Conservation (phyloP, 2,113 vertebrate species). For the Malaclemys terrapin region DNA sequence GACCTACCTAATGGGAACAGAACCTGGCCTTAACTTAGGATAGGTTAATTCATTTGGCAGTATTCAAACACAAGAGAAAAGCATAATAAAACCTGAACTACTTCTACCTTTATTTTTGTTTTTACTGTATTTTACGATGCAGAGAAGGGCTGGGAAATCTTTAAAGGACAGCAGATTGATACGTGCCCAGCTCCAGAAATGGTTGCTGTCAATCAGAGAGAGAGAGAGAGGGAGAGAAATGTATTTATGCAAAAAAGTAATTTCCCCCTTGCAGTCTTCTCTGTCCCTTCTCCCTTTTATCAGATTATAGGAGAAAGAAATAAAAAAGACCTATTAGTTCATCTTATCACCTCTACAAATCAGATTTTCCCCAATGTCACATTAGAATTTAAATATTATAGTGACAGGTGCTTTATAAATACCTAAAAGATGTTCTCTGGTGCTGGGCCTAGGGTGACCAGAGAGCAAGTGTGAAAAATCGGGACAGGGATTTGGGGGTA, state of each 20-base stretch:
- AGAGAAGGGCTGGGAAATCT: background rate
- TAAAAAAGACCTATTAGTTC: background rate
- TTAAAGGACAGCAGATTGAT: background rate
- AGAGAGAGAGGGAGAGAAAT: background rate
- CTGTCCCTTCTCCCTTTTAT: background rate
- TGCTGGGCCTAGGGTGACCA: background rate
- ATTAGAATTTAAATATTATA: background rate
- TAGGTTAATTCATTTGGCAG: background rate
- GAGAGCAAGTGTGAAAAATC: no score
- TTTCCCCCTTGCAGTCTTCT: background rate
- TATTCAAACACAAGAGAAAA: slow-evolving; percentile 16
- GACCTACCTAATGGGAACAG: background rate
- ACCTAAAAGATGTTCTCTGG: background rate
- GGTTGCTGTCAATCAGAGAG: background rate
- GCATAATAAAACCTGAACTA: background rate
- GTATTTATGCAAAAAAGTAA: no score
- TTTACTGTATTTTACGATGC: slow-evolving; percentile 3
- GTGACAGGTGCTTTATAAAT: background rate
- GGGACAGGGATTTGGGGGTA: no score
- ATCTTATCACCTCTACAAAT: background rate
- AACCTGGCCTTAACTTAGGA: background rate
- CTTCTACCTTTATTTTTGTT: slow-evolving; percentile 24
- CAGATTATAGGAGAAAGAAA: background rate
- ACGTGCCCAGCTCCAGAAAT: background rate
- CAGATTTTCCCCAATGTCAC: background rate